Percentiles rank a stretch among this genome's conserved stretches.
These are phyloP conservation scores for Tretioscincus oriximinensis DNA, from an alignment of 2,113 vertebrate genomes.

Conservation along the genomic window DNA sequence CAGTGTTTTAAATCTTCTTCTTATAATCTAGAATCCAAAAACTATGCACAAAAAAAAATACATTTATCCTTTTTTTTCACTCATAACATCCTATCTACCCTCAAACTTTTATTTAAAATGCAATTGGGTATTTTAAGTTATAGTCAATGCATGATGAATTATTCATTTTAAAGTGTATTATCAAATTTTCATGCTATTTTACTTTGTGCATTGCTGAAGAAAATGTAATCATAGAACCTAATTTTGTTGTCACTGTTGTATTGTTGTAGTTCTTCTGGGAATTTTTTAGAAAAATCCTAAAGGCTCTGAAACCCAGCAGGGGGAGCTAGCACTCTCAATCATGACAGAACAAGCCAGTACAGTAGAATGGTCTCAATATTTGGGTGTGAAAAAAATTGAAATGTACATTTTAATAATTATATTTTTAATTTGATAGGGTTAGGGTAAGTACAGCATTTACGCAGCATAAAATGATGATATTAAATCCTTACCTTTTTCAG, in stretches of 20 bases:
- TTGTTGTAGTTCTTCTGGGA: not conserved
- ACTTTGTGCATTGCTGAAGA: not conserved
- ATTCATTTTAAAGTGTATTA: not conserved
- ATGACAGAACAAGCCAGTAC: conserved; percentile 19
- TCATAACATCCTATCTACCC: not conserved
- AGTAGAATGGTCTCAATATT: not conserved
- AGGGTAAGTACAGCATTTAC: conserved; percentile 17
- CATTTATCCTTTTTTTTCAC: not conserved
- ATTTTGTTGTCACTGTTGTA: not conserved
- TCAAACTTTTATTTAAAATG: not conserved
- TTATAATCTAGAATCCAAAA: conserved; percentile 9
- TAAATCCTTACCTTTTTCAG: conserved; percentile 82
- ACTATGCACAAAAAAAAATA: not conserved
- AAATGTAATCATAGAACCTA: not conserved
- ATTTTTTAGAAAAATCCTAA: not conserved
- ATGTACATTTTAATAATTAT: conserved; percentile 27
- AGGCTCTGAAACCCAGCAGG: conserved; percentile 63
- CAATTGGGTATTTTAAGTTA: not conserved
- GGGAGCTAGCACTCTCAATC: conserved; percentile 71
- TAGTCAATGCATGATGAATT: not conserved
- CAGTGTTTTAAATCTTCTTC: conserved; percentile 41
- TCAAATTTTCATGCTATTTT: too few species aligned
- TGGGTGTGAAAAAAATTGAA: conserved; percentile 33
- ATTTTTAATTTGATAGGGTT: not conserved
- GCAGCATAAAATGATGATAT: not conserved